A percentile compares a stretch with the other conserved stretches of the same genome.
Conservation (phyloP, 2,797 vertebrate species). For the Tapera naevia region DNA sequence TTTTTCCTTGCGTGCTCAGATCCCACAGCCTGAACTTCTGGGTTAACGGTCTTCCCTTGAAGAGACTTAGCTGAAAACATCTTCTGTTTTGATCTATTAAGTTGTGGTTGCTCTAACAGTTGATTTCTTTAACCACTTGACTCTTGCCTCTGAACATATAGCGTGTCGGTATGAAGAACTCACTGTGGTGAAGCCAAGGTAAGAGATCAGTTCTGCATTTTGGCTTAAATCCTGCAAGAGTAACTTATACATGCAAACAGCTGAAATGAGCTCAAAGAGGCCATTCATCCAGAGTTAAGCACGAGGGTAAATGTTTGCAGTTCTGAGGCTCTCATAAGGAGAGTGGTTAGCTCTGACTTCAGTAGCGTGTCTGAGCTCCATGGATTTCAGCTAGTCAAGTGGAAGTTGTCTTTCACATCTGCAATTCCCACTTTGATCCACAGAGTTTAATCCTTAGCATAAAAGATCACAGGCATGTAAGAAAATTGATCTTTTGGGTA, state of each 20-base stretch:
- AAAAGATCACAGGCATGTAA: neutral
- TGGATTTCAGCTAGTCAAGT: neutral
- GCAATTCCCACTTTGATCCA: neutral
- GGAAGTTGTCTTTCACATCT: neutral
- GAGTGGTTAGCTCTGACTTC: neutral
- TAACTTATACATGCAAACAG: neutral
- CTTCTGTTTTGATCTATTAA: neutral
- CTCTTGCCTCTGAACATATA: neutral
- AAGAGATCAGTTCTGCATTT: neutral
- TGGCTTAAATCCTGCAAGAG: neutral
- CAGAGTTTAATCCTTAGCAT: neutral
- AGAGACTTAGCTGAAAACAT: neutral
- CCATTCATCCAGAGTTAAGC: neutral
- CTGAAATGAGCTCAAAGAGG: neutral
- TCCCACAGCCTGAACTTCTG: neutral
- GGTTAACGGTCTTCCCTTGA: neutral
- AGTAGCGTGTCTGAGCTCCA: fast-evolving
- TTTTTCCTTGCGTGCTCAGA: neutral
- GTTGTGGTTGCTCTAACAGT: neutral
- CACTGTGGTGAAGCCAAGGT: constrained; percentile 2
- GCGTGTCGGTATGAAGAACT: neutral
- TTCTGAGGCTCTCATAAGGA: neutral
- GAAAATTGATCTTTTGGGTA: neutral
- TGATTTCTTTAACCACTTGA: neutral
- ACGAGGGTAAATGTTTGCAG: neutral